Evolutionary conservation across 2,113 vertebrate genomes (phyloP).

Genomic region (Falco punctatus): DNA sequence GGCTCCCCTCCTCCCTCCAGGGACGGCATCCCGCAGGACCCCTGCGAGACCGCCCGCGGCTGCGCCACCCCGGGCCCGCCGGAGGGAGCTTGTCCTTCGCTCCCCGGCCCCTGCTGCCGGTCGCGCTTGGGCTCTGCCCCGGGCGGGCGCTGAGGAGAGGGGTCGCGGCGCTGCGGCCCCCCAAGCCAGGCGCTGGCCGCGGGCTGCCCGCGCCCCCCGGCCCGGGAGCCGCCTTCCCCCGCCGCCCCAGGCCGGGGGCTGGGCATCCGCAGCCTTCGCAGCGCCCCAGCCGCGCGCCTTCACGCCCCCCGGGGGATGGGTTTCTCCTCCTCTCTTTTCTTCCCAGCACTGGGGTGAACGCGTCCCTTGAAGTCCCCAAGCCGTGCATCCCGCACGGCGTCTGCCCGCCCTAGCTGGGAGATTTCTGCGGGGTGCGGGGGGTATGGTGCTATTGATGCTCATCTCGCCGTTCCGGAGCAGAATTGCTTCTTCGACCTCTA

Average conservation of each 20-base stretch:
- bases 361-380: not conserved
- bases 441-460: constrained; percentile 11
- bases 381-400: not conserved
- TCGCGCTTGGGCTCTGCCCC: not conserved
- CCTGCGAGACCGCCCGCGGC: not conserved
- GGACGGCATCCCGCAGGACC: not conserved
- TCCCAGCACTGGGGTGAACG: not conserved
- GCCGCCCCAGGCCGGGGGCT: not conserved
- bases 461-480: constrained; percentile 44
- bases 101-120: not conserved
- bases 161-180: not conserved
- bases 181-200: not conserved
- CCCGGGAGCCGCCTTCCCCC: not conserved
- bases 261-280: not conserved
- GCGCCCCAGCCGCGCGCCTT: not conserved
- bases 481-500: constrained; percentile 54
- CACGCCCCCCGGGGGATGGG: not conserved
- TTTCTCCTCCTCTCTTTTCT: not conserved
- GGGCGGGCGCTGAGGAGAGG: not conserved
- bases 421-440: not conserved
- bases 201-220: not conserved
- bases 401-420: not conserved
- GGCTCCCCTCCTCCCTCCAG: not conserved
- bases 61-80: not conserved
- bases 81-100: not conserved